Evolutionary conservation across 2,888 invertebrate genomes (phyloP).

Genomic region (Ischnura elegans): DNA sequence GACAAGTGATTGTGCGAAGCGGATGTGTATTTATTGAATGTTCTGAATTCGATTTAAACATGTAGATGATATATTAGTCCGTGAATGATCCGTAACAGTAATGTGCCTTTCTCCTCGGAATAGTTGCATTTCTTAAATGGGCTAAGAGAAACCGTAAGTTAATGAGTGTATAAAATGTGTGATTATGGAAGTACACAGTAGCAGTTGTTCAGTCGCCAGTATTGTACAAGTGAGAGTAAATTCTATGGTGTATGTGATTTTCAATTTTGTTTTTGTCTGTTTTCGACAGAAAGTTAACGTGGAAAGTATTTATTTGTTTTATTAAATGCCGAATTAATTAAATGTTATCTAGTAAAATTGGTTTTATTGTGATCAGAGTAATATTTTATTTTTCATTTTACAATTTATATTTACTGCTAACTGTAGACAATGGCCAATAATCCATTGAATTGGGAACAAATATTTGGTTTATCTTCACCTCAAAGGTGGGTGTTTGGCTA

Average conservation of each 20-base stretch:
- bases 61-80: background rate
- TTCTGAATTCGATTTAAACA: background rate
- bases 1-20: conserved; percentile 31
- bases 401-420: no score
- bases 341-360: no score
- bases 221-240: background rate
- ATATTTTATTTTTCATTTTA: no score
- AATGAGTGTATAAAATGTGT: background rate
- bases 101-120: background rate
- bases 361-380: no score
- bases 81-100: background rate
- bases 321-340: no score
- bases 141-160: conserved; percentile 49
- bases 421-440: no score
- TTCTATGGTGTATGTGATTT: background rate
- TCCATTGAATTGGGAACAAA: no score
- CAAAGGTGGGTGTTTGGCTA: no score
- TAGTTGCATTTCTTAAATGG: conserved; percentile 32
- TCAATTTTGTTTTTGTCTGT: background rate
- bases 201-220: background rate
- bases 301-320: background rate
- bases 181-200: background rate
- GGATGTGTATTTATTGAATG: background rate
- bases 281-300: background rate
- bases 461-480: no score